A percentile compares a stretch with the other conserved stretches of the same genome.
Evolutionary conservation across 35 echinoderm and acorn worm genomes (phyloP).

Genomic region (Diadema setosum): DNA sequence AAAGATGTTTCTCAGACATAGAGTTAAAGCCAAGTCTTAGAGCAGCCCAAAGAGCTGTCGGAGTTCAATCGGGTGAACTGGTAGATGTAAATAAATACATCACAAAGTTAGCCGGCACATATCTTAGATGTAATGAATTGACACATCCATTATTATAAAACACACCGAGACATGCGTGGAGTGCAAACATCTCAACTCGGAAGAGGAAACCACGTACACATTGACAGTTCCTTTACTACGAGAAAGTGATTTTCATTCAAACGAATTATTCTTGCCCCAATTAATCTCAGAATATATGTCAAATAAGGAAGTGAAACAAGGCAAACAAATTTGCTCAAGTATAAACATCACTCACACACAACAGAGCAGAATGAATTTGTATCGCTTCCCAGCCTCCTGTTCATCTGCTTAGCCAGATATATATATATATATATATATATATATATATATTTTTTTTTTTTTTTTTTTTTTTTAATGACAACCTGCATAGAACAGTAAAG

Average conservation of each 20-base stretch:
- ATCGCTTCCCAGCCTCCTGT: not conserved
- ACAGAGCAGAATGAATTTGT: not conserved
- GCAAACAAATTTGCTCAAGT: too few relatives aligned
- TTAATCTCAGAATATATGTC: not conserved
- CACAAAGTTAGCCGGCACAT: not conserved
- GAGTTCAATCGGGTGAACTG: not conserved
- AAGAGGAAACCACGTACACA: not conserved
- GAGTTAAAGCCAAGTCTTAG: not conserved
- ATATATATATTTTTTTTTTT: too few relatives aligned
- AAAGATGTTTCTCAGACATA: not conserved
- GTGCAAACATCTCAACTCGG: not conserved
- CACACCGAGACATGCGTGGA: not conserved
- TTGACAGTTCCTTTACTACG: not conserved
- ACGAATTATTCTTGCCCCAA: not conserved
- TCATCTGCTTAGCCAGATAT: not conserved
- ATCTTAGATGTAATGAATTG: not conserved
- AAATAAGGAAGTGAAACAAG: not conserved
- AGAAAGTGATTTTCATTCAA: too few relatives aligned
- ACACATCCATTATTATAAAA: not conserved
- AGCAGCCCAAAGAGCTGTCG: not conserved
- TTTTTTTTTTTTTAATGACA: not conserved
- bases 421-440: too few relatives aligned
- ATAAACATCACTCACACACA: not conserved
- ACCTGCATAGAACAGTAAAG: not conserved
- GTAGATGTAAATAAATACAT: not conserved